Evolutionary conservation across 2,113 vertebrate genomes (phyloP).

Genomic region (Mystacornis crossleyi): DNA sequence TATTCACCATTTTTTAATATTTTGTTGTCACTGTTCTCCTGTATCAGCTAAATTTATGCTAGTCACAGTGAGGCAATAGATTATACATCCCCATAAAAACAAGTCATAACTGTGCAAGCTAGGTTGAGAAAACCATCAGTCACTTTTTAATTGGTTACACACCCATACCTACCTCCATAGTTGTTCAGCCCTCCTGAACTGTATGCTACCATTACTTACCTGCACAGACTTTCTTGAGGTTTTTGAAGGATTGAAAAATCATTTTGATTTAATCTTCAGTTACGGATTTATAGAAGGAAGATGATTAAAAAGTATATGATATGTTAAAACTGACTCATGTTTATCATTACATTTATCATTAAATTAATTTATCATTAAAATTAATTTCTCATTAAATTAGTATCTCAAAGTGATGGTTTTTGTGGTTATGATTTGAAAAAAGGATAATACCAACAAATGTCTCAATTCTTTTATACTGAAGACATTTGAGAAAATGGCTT

Average conservation of each 20-base stretch:
- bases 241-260: background rate
- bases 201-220: background rate
- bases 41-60: background rate
- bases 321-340: background rate
- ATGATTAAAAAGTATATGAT: background rate
- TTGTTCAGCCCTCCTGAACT: background rate
- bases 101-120: background rate
- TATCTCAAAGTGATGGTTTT: background rate
- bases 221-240: background rate
- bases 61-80: background rate
- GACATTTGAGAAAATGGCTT: background rate
- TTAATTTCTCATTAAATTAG: background rate
- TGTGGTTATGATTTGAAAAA: background rate
- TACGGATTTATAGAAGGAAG: background rate
- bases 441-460: background rate
- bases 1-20: background rate
- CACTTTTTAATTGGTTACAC: conserved; percentile 43
- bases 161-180: background rate
- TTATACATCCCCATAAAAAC: background rate
- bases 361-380: too few species aligned
- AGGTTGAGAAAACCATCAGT: conserved; percentile 24
- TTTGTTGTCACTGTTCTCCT: background rate
- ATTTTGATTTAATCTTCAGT: background rate
- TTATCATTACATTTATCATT: background rate
- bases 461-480: background rate